Evolutionary conservation across 2,888 invertebrate species (phyloP).

Genomic region (Pycnomerus fuliginosus): DNA sequence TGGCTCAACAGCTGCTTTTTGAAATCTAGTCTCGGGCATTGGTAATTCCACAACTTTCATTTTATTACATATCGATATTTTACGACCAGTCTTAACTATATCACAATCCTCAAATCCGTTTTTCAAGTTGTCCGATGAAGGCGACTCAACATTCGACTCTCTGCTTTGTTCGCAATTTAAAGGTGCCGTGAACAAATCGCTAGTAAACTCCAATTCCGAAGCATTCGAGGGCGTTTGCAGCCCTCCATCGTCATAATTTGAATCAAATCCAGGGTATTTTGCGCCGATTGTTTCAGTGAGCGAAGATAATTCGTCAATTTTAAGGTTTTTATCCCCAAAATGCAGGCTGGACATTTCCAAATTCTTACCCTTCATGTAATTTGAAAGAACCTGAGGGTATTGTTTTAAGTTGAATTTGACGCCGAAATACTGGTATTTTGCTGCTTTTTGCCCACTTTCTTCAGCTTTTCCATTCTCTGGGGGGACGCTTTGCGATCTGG

Average conservation of each 20-base stretch:
- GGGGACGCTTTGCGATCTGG: constrained; percentile 46
- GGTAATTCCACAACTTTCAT: constrained; percentile 61
- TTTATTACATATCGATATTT: constrained; percentile 31
- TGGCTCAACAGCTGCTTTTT: constrained; percentile 7
- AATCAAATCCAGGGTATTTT: constrained; percentile 27
- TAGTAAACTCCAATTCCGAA: constrained; percentile 65
- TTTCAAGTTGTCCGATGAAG: no score
- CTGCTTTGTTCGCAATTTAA: constrained; percentile 29
- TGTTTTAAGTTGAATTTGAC: constrained; percentile 74
- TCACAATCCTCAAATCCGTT: constrained; percentile 20
- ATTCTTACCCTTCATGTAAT: constrained; percentile 75
- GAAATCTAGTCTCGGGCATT: constrained; percentile 53
- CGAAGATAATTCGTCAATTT: constrained; percentile 33
- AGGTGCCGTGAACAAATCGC: constrained; percentile 47
- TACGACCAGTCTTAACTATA: constrained; percentile 17
- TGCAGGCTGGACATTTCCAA: constrained; percentile 63
- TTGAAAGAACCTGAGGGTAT: constrained; percentile 71
- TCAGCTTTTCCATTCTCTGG: constrained; percentile 36
- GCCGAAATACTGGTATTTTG: constrained; percentile 64
- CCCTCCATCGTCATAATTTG: constrained; percentile 53
- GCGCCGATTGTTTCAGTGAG: constrained; percentile 38
- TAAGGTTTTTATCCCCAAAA: constrained; percentile 59
- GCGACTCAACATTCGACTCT: constrained; percentile 25
- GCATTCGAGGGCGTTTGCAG: constrained; percentile 78
- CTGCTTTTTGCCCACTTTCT: constrained; percentile 22